Conservation (phyloP, 2,888 invertebrate species). For the Orthonevra nobilis region DNA sequence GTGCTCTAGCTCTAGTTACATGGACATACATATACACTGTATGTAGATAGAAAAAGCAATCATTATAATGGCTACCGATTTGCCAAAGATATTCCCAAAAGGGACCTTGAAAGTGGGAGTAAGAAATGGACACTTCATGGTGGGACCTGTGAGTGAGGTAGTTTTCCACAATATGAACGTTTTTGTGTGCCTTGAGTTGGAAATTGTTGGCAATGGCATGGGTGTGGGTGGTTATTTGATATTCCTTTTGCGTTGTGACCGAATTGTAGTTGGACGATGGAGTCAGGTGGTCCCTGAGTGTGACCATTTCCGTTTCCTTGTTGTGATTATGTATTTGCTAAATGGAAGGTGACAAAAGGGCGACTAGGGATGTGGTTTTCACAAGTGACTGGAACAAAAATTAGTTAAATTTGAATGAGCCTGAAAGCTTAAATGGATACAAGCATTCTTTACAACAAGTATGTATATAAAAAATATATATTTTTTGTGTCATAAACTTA, state of each 20-base stretch:
- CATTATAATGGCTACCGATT: constrained; percentile 66
- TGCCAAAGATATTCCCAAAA: constrained; percentile 36
- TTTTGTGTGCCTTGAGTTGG: too few relatives aligned
- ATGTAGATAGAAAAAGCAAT: constrained; percentile 48
- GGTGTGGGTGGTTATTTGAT: constrained; percentile 26
- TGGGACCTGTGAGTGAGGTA: not conserved
- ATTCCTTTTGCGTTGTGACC: not conserved
- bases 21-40: constrained; percentile 5
- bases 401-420: too few relatives aligned
- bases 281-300: not conserved
- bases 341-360: constrained; percentile 54
- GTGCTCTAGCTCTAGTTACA: not conserved
- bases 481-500: too few relatives aligned
- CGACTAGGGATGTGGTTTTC: constrained; percentile 11
- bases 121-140: constrained; percentile 24
- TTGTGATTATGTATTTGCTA: constrained; percentile 30
- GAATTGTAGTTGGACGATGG: not conserved
- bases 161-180: constrained; percentile 6
- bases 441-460: too few relatives aligned
- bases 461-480: too few relatives aligned
- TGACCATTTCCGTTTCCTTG: constrained; percentile 62
- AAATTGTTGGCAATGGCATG: constrained; percentile 2
- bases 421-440: too few relatives aligned
- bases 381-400: too few relatives aligned
- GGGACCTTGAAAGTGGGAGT: constrained; percentile 14